Conservation (phyloP, 1,140 invertebrate genomes). For the Copidosoma floridanum region DNA sequence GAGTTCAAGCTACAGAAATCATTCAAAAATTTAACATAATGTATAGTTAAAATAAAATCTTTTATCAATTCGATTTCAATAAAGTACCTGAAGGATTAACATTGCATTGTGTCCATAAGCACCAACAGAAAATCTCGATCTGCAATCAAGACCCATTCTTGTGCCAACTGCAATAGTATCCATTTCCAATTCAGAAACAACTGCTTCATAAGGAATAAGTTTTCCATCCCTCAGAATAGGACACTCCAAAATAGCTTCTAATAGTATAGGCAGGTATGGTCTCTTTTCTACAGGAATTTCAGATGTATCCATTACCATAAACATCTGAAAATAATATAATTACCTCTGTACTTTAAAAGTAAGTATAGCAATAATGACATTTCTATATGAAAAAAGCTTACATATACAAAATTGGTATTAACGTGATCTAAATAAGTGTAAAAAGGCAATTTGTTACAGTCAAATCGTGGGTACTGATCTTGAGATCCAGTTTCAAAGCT, state of each 20-base stretch:
- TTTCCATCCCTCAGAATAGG: slow-evolving; percentile 61
- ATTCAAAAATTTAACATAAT: slow-evolving; percentile 8
- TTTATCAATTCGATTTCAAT: slow-evolving; percentile 11
- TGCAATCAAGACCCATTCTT: slow-evolving; percentile 62
- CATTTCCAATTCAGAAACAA: slow-evolving; percentile 73
- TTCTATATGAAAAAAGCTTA: slow-evolving; percentile 64
- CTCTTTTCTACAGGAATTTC: slow-evolving; percentile 61
- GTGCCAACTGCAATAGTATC: slow-evolving; percentile 66
- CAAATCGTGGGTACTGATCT: slow-evolving; percentile 62
- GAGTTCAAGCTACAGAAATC: slow-evolving; percentile 65
- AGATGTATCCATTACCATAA: slow-evolving; percentile 71
- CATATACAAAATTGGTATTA: slow-evolving; percentile 82
- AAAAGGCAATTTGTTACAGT: slow-evolving; percentile 67
- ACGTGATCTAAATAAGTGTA: slow-evolving; percentile 77
- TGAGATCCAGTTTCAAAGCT: slow-evolving; percentile 58
- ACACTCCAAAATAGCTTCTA: slow-evolving; percentile 70
- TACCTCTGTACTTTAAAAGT: slow-evolving; percentile 1
- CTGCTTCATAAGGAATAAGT: slow-evolving; percentile 67
- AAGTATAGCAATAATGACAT: too few relatives aligned
- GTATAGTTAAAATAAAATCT: slow-evolving; percentile 5
- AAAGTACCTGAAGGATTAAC: slow-evolving; percentile 59
- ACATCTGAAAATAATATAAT: slow-evolving; percentile 57
- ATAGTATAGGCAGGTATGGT: slow-evolving; percentile 70
- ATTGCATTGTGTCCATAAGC: slow-evolving; percentile 61
- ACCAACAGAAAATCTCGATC: slow-evolving; percentile 62